Base-by-base conservation (phyloP, 2,113 vertebrate species). In the Amblyopsis rosae region DNA sequence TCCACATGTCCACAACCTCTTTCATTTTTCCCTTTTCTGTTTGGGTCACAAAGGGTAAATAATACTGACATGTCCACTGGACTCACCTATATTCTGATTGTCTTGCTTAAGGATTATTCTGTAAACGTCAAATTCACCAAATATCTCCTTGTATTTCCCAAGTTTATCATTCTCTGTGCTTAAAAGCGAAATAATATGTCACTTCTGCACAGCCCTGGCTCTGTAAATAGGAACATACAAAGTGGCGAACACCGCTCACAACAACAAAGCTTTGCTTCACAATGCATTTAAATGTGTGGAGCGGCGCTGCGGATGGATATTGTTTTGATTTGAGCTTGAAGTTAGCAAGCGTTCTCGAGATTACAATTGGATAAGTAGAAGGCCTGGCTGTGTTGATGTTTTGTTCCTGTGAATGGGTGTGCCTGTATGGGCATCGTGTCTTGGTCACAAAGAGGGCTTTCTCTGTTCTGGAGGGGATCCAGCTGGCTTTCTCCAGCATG, bases 331-430 rank as follows among this genome's bases (percentile, higher is more conserved):
- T 26, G 26, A 26, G 26, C 26, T 26, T 26, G 26, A 26, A 26
- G 26, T 26, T 26, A 26, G 26, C 26, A 26, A 26, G 26, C 26
- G 26, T 26, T 26, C 26, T 26, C 2, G 26, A 26, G 26, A 2
- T 26, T 26, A 26, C 26, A 91, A 89, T 90, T 85, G 83, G 82
- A 88, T 82, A 69, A 88, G 79, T 86, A 61, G 62, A 74, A 59
- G n/a, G 47, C 81, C 59, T 80, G 83, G 70, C 82, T 70, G 59
- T 78, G 75, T 80, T 62, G 53, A 16, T 80, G 82, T 89, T 41
- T 89, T 88, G 73, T 85, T 86, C 86, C 78, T 74, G 73, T 72
- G 65, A 19, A 58, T 12, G 56, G 56, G 9, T 32, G 56, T 33
- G 56, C 32, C 56, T 58, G 56, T 12, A 26, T 12, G 32, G 56